These are phyloP conservation scores for Euphydryas editha DNA, from an alignment of 2,888 invertebrate species.

Conservation along the genomic window DNA sequence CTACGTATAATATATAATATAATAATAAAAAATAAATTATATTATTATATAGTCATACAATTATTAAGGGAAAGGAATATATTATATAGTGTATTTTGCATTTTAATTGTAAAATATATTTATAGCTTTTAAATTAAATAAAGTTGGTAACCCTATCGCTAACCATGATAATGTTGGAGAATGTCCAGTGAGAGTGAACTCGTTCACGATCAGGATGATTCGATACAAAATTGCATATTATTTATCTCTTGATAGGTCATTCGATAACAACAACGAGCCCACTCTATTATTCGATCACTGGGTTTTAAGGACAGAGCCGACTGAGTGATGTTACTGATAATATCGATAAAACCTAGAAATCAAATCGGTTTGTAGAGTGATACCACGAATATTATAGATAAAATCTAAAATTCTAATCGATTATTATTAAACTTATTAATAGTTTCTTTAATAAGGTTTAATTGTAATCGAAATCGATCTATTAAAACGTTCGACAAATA, in stretches of 20 bases:
- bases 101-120: no score
- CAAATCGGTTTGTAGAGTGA: no score
- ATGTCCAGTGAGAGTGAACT: slow-evolving; percentile 33
- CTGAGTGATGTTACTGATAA: slow-evolving; percentile 10
- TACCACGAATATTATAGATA: no score
- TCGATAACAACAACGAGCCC: slow-evolving; percentile 22
- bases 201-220: slow-evolving; percentile 32
- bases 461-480: not conserved
- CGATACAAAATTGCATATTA: slow-evolving; percentile 29
- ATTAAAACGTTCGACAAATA: not conserved
- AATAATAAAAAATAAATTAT: no score
- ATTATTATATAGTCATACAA: no score
- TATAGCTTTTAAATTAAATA: no score
- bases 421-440: no score
- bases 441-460: no score
- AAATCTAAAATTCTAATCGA: no score
- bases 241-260: slow-evolving; percentile 21
- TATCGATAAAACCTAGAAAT: slow-evolving; percentile 7
- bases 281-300: slow-evolving; percentile 22
- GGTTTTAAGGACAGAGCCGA: slow-evolving; percentile 13
- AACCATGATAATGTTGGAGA: slow-evolving; percentile 15
- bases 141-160: not conserved
- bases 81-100: no score
- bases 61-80: no score
- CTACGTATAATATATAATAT: no score